Base-by-base conservation (phyloP, 1,140 invertebrate genomes). In the Chironomus striatipennis region DNA sequence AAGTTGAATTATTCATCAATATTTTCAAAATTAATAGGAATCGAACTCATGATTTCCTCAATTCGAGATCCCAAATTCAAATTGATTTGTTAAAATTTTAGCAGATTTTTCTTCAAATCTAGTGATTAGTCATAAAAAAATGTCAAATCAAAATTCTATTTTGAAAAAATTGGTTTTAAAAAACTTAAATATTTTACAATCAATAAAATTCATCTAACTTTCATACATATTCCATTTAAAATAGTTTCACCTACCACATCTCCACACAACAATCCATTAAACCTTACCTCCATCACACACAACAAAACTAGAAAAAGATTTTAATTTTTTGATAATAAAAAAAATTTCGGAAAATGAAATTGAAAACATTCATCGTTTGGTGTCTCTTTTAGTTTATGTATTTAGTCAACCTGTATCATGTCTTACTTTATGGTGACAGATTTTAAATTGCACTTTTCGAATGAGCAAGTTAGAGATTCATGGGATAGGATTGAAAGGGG, bases 391-490 rank as follows among this genome's bases (percentile, higher is more conserved):
- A 57, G n/a, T 12, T 57, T 57, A 57, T 34, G 24, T 34, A 34
- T 34, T 34, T 34, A 34, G 24, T 34, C 24, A 34, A 34, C 24
- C 24, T 34, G 24, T 57, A 57, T n/a, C 47, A n/a, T 15, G 47
- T 57, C n/a, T 57, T 57, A 57, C 47, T 57, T 57, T 57, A 57
- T 57, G 47, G 47, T 57, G 47, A 57, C 47, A 57, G 47, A 57
- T 57, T 57, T 57, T 57, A 57, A 57, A 57, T 57, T 57, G 47
- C 47, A 57, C 47, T 57, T 57, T n/a, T 34, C 24, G 5, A 34
- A 34, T 34, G 5, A 34, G 5, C 24, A 34, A 34, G 24, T 34
- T 2, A 34, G 24, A 34, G n/a, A n/a, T n/a, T n/a, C n/a, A n/a
- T n/a, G n/a, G n/a, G n/a, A n/a, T n/a, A n/a, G n/a, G n/a, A n/a